Conservation (phyloP, 2,797 vertebrate species). For the Decapterus maruadsi region DNA sequence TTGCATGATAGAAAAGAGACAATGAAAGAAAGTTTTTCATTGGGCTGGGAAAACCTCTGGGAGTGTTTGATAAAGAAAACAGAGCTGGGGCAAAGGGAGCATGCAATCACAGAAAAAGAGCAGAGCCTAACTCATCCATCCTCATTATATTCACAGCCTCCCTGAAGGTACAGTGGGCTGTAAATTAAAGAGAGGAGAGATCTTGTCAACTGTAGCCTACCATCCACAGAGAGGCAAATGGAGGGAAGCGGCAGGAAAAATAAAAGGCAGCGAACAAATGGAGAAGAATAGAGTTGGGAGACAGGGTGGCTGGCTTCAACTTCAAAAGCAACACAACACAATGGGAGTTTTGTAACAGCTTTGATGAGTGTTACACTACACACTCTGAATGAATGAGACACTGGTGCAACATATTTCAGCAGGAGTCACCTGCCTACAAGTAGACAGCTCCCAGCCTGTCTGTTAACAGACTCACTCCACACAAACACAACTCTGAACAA, state of each 20-base stretch:
- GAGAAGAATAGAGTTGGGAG: constrained; percentile 36
- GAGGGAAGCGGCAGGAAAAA: constrained; percentile 10
- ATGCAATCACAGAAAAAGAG: constrained; percentile 32
- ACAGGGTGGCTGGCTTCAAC: constrained; percentile 37
- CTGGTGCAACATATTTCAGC: neutral
- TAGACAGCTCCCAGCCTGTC: neutral
- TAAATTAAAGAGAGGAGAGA: constrained; percentile 65
- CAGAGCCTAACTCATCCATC: constrained; percentile 26
- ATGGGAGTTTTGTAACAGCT: constrained; percentile 17
- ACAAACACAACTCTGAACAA: neutral
- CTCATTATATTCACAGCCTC: constrained; percentile 48
- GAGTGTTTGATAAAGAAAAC: constrained; percentile 67
- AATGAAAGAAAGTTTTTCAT: constrained; percentile 21
- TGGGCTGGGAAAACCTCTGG: constrained; percentile 31
- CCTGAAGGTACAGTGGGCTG: constrained; percentile 58
- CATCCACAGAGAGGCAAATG: constrained; percentile 39
- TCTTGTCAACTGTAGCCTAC: constrained; percentile 30
- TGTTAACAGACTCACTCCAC: neutral
- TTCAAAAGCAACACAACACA: constrained; percentile 49
- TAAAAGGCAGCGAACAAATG: constrained; percentile 28
- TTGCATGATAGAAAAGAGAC: constrained; percentile 20
- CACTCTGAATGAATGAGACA: neutral
- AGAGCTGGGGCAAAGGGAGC: constrained; percentile 50
- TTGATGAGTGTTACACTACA: neutral
- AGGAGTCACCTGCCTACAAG: neutral